Base-by-base conservation (phyloP, 2,797 vertebrate genomes). In the Potorous gilbertii region DNA sequence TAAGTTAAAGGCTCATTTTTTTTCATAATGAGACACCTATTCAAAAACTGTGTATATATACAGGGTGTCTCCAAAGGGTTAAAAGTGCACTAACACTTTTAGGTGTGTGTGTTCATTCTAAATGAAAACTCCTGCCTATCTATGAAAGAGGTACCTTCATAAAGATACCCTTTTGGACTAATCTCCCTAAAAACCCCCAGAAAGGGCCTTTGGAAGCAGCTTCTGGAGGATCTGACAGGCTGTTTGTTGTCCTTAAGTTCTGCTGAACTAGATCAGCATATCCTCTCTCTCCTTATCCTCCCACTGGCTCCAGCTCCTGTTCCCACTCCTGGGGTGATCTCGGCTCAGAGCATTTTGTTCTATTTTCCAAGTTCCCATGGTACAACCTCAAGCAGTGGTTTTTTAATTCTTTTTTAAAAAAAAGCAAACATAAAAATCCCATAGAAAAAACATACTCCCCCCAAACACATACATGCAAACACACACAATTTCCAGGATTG, bases 231-330 rank as follows among this genome's bases (percentile, higher is more conserved):
- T 90, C 92, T 59, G 0, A 92, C 90, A 50, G 0, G 0, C 34
- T n/a, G 90, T 95, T 1, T 74, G 81, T 74, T 87, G 9, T 95
- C 91, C 50, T 74, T 92, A 52, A 90, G 6, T 91, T 46, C 2
- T 5, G 46, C 27, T 1, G 27, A 92, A 94, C 97, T 13, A 21
- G 29, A 29, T 97, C 97, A 97, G 97, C 96, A 96, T 96, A 96
- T 97, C 94, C 94, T 59, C 94, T 52, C 57, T 40, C 55, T 59
- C 54, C 10, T 2, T 29, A 54, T 87, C 55, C 95, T 46, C 97
- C 97, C 59, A 96, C 74, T 13, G 3, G 8, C 9, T 46, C 74
- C 40, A 50, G 74, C 40, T 27, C 40, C 40, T 50, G 40, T 95
- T 46, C 97, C 97, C 59, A 96, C 96, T 92, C 59, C 29, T 40